Percentiles rank a stretch among this genome's conserved stretches.
Evolutionary conservation across 2,797 vertebrate genomes (phyloP).

Genomic region (Enteromius fasciolatus): DNA sequence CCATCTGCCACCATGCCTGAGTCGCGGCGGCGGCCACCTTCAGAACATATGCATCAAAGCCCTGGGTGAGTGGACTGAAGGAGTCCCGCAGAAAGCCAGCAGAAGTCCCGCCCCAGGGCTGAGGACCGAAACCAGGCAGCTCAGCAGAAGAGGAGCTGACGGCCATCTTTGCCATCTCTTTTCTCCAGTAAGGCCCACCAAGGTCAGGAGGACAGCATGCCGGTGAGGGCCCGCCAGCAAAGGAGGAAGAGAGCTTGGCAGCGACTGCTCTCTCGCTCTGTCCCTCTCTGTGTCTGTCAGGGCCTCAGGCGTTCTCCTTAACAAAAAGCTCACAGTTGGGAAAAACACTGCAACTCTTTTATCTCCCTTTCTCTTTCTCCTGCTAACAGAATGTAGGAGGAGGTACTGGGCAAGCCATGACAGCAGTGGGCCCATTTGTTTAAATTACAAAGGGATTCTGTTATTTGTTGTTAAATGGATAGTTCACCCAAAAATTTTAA

Average conservation of each 20-base stretch:
- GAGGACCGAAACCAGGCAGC: constrained; percentile 67
- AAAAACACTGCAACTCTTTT: constrained; percentile 58
- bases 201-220: constrained; percentile 49
- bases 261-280: constrained; percentile 56
- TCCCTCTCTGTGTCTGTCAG: constrained; percentile 58
- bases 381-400: constrained; percentile 59
- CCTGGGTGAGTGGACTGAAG: constrained; percentile 76
- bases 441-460: constrained; percentile 73
- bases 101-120: constrained; percentile 67
- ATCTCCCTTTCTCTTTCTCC: constrained; percentile 54
- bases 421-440: constrained; percentile 72
- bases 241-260: constrained; percentile 51
- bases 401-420: constrained; percentile 56
- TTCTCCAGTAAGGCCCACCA: constrained; percentile 50
- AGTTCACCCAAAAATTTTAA: background rate
- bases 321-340: constrained; percentile 60
- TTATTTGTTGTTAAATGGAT: constrained; percentile 57
- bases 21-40: constrained; percentile 87
- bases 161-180: constrained; percentile 46
- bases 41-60: constrained; percentile 95
- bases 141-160: constrained; percentile 55
- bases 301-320: constrained; percentile 54
- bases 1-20: constrained; percentile 94
- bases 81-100: constrained; percentile 66
- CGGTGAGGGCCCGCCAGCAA: constrained; percentile 43